Evolutionary conservation across 2,113 vertebrate genomes (phyloP), one percentile per base, ranked within the genome.

Genomic region (Peucedramus taeniatus): DNA sequence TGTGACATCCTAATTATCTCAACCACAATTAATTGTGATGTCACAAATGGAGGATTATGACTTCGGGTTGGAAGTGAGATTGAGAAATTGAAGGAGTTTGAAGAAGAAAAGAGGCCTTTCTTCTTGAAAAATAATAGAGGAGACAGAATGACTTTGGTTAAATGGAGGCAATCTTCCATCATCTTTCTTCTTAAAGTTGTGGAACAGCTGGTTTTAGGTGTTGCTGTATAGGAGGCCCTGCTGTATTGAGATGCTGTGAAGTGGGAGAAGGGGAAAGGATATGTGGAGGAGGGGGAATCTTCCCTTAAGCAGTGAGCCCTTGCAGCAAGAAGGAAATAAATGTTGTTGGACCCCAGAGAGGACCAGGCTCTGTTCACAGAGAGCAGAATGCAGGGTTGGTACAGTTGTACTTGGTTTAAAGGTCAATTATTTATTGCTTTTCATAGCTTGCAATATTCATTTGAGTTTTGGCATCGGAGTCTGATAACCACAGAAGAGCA

Each of bases 1-100:
- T 95, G 80, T 95, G 91, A 90, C 80, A 89, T 76, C 90, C 91
- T 88, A 94, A 94, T 97, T 96, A 87, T 87, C 90, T 95, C 70
- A 65, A 31, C 37, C 7, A 15, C 83, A 94, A 81, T 91, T 95
- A 94, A 76, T 91, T 76, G 80, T 86, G 78, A 92, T 91, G 70
- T 83, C 93, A 94, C 42, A 95, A 97, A 79, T 71, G 61, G 68
- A 78, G 56, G 83, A 92, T 87, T 96, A 89, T 95, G 61, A 77
- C 37, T 93, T 87, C 44, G 33, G 9, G 35, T 77, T 83, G 60
- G 44, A 97, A 95, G 90, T 81, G 66, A 89, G 76, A 77, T 33
- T 81, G 78, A 87, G 59, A 89, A 83, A 92, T 51, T 51, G 75
- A 91, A 76, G 33, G n/a, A 61, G 16, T 44, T 37, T 89, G 42